A percentile compares a stretch with the other conserved stretches of the same genome.
Evolutionary conservation across 2,113 vertebrate species (phyloP).

Genomic region (Pomatorhinus ruficollis): DNA sequence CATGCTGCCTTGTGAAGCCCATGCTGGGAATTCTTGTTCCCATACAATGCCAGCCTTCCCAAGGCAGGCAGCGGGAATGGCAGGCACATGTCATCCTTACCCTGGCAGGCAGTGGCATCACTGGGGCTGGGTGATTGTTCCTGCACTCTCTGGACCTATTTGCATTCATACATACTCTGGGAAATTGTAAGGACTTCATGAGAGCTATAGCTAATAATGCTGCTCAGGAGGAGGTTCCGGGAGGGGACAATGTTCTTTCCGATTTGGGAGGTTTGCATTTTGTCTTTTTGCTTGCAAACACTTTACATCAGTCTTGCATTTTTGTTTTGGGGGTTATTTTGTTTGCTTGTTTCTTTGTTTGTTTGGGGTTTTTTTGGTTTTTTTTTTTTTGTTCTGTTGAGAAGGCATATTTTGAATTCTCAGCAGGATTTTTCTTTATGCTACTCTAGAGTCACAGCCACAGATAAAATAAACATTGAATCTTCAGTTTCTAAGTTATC

Average conservation of each 20-base stretch:
- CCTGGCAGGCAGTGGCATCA: background rate
- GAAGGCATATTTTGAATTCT: background rate
- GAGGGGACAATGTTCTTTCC: background rate
- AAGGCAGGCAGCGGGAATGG: background rate
- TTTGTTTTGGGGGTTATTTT: background rate
- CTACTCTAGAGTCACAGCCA: background rate
- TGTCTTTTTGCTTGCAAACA: background rate
- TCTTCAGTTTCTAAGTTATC: background rate
- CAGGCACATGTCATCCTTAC: fast-evolving
- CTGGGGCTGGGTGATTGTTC: background rate
- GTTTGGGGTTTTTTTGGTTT: background rate
- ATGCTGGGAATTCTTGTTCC: conserved; percentile 55
- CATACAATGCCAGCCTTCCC: conserved; percentile 1
- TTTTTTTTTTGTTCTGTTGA: background rate
- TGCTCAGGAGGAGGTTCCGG: conserved; percentile 2
- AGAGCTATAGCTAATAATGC: background rate
- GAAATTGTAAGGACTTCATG: conserved; percentile 20
- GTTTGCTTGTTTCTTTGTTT: background rate
- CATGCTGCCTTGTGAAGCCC: background rate
- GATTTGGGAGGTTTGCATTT: background rate
- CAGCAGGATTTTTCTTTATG: background rate
- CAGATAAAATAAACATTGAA: background rate
- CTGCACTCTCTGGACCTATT: conserved; percentile 9
- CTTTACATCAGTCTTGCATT: background rate
- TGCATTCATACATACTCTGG: conserved; percentile 15